Conservation (phyloP, 2,797 vertebrate species). For the Syncerus caffer region DNA sequence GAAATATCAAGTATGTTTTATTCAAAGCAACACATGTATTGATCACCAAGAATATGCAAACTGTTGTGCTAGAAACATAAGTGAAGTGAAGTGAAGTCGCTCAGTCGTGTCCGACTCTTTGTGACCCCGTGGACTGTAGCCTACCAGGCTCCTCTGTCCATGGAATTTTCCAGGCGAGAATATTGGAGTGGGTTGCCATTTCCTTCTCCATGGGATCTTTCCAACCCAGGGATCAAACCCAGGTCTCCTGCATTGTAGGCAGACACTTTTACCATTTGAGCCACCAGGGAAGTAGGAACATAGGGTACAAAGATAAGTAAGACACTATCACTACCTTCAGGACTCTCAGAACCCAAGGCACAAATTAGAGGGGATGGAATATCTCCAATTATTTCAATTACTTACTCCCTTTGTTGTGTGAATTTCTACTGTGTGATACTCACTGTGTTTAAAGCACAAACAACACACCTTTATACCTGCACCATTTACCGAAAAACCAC, state of each 20-base stretch:
- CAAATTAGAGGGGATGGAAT: background rate
- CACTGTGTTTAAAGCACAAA: background rate
- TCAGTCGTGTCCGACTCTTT: no score
- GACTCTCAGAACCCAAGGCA: background rate
- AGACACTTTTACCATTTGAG: no score
- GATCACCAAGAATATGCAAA: background rate
- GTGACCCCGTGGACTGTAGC: no score
- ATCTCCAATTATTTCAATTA: background rate
- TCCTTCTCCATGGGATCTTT: no score
- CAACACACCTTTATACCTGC: background rate
- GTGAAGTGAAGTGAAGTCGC: no score
- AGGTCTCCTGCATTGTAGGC: no score
- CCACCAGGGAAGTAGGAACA: background rate
- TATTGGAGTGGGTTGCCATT: no score
- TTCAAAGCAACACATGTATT: background rate
- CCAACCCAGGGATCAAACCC: no score
- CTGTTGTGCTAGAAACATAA: background rate
- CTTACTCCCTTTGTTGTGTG: background rate
- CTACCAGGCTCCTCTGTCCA: no score
- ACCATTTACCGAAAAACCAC: background rate
- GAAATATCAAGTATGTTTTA: background rate
- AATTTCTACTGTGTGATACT: background rate
- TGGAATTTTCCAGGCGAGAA: no score
- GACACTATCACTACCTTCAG: background rate
- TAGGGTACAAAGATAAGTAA: background rate